These are phyloP conservation scores for Betta splendens DNA, from an alignment of 2,797 vertebrate genomes.

Conservation along the genomic window DNA sequence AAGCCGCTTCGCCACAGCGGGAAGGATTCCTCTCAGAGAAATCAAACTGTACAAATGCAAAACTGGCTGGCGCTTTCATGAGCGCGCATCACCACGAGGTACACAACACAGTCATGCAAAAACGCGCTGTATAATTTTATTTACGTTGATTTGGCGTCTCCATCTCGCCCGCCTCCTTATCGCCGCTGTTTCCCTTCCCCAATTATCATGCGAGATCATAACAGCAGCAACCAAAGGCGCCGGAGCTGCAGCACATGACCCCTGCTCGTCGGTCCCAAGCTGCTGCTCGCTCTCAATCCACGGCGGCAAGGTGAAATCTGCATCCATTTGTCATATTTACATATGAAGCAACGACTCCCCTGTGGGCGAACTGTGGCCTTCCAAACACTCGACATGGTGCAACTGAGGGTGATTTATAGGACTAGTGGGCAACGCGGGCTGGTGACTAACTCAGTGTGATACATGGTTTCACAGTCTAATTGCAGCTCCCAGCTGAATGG, in stretches of 20 bases:
- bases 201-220: slow-evolving; percentile 53
- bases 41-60: slow-evolving; percentile 50
- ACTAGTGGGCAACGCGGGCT: slow-evolving; percentile 62
- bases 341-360: slow-evolving; percentile 73
- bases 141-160: slow-evolving; percentile 13
- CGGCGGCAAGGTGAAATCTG: slow-evolving; percentile 71
- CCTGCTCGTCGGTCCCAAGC: slow-evolving; percentile 57
- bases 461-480: slow-evolving; percentile 67
- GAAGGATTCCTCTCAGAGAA: slow-evolving; percentile 37
- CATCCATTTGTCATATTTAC: slow-evolving; percentile 73
- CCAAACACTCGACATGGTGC: slow-evolving; percentile 51
- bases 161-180: slow-evolving; percentile 2
- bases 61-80: slow-evolving; percentile 31
- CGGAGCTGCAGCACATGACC: slow-evolving; percentile 38
- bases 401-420: slow-evolving; percentile 58
- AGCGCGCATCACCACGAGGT: slow-evolving; percentile 8
- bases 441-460: slow-evolving; percentile 73
- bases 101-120: slow-evolving; percentile 10
- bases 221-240: slow-evolving; percentile 39
- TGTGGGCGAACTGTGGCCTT: slow-evolving; percentile 62
- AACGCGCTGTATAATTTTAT: slow-evolving; percentile 16
- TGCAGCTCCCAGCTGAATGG: slow-evolving; percentile 74
- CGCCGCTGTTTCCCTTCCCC: slow-evolving; percentile 1
- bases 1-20: slow-evolving; percentile 59
- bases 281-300: slow-evolving; percentile 14